Percentiles rank a stretch among this genome's conserved stretches.
These are phyloP conservation scores for Phyllostomus discolor DNA, from an alignment of 2,113 vertebrate species.

Conservation along the genomic window DNA sequence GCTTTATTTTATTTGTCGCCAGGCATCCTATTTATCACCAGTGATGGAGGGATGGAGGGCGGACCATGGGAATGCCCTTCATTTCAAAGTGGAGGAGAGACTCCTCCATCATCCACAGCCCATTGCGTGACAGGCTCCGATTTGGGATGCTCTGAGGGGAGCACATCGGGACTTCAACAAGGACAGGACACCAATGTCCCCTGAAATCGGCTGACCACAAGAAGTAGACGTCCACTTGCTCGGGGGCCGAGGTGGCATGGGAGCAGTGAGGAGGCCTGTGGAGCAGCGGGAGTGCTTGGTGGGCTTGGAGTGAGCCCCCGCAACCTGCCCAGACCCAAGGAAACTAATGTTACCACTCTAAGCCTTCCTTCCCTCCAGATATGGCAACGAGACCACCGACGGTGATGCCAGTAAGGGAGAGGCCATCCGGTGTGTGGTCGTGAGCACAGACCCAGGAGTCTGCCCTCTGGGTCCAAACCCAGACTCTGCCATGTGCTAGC, in stretches of 20 bases:
- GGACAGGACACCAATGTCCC: background rate
- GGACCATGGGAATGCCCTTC: background rate
- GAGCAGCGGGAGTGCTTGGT: background rate
- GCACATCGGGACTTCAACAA: too few species aligned
- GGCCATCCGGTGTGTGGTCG: background rate
- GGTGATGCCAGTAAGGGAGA: accelerated
- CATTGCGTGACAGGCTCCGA: background rate
- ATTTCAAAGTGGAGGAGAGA: background rate
- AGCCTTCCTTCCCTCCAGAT: background rate
- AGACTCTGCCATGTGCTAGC: background rate
- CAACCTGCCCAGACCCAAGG: background rate
- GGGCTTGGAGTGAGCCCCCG: background rate
- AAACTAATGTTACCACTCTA: accelerated
- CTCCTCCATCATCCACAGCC: background rate
- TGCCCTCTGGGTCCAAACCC: background rate
- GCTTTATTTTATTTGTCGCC: conserved; percentile 10
- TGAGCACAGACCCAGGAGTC: background rate
- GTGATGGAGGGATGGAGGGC: background rate
- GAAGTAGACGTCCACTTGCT: background rate
- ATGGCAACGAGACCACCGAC: background rate
- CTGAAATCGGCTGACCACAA: background rate
- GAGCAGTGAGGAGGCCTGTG: background rate
- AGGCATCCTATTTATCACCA: background rate
- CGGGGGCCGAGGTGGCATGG: background rate
- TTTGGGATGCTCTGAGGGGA: background rate